A percentile compares a stretch with the other conserved stretches of the same genome.
Evolutionary conservation across 2,888 invertebrate genomes (phyloP).

Genomic region (Lasioglossum marginatum): DNA sequence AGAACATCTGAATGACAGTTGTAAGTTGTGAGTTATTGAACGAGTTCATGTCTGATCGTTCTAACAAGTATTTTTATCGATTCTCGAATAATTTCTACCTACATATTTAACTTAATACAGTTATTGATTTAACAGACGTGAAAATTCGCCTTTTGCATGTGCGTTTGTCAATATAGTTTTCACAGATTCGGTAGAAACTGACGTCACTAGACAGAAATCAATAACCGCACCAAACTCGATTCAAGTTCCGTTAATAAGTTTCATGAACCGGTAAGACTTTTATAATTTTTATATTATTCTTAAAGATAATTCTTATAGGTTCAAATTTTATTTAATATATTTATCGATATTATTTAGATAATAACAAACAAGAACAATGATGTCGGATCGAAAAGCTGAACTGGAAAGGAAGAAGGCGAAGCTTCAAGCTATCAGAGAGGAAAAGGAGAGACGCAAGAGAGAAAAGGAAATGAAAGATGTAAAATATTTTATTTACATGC

Average conservation of each 20-base stretch:
- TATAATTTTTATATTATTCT: not conserved
- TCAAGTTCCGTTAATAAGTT: conserved; percentile 47
- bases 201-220: conserved; percentile 68
- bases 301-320: not conserved
- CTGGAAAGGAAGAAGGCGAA: conserved; percentile 96
- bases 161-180: conserved; percentile 5
- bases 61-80: conserved; percentile 33
- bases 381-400: conserved; percentile 97
- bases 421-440: conserved; percentile 94
- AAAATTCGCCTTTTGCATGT: not conserved
- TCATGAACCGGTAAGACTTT: conserved; percentile 7
- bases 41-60: conserved; percentile 23
- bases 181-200: conserved; percentile 40
- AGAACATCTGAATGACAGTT: conserved; percentile 37
- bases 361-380: conserved; percentile 80
- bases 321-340: conserved; percentile 2
- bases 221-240: conserved; percentile 53
- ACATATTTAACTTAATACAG: not conserved
- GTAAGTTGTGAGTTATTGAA: conserved; percentile 25
- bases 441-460: conserved; percentile 93
- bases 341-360: conserved; percentile 35
- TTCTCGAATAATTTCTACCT: conserved; percentile 2
- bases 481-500: conserved; percentile 81
- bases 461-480: conserved; percentile 96
- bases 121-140: not conserved